Base-by-base conservation (phyloP, 2,113 vertebrate species). In the Rhizomys pruinosus region DNA sequence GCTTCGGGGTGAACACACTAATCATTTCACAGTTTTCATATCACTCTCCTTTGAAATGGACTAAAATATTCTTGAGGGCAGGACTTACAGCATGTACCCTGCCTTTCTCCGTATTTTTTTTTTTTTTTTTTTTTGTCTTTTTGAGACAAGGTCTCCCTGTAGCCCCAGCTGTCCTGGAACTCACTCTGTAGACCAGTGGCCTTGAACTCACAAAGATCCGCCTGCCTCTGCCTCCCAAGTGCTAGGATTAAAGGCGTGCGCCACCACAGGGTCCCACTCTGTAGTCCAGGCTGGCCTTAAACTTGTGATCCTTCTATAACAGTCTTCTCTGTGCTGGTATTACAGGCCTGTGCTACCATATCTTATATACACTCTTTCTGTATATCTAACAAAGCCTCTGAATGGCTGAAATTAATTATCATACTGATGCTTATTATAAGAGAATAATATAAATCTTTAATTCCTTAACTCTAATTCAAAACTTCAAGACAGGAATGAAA, bases 401-500 rank as follows among this genome's bases (percentile, higher is more conserved):
- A 59, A 44, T 59, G 52, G 4, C 23, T 93, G 13, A 44, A 91
- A 85, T 72, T 79, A 34, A 76, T 64, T 11, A 47, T 77, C 13
- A 52, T 64, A 84, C 13, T 7, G 68, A 32, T 72, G 47, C 13
- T 61, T 64, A 84, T 37, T 84, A 22, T 37, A 13, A 22, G 17
- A 39, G 16, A 25, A 32, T 13, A 34, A 37, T 13, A 64, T 63
- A 93, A 88, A 68, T 44, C 19, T 68, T 85, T 37, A 76, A 44
- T 71, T 86, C 59, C 86, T 82, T 79, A 93, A 63, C 19, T 39
- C 5, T 20, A 81, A 73, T 89, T 91, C 88, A 52, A 66, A 95
- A 86, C 13, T 66, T 87, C 6, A 61, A 73, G 72, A 25, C 66
- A 84, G 57, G 61, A 80, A 71, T 84, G 1, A 84, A 59, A 84